Percentiles rank a stretch among this genome's conserved stretches.
Conservation (phyloP, 2,113 vertebrate genomes). For the Chlorodrepanis virens region DNA sequence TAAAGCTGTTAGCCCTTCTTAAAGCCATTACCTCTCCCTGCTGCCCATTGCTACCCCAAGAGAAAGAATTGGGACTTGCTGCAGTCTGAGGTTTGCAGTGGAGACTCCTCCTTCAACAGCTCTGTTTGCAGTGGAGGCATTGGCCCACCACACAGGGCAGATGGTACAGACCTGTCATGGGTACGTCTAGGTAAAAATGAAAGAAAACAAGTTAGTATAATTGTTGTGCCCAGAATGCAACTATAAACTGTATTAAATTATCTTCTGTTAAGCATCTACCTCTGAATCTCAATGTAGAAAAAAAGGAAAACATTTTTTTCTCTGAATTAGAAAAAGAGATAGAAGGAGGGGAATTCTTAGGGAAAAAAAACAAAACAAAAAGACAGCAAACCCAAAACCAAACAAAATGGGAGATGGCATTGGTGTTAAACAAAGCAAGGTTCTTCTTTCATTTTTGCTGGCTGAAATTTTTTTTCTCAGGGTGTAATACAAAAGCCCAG, state of each 20-base stretch:
- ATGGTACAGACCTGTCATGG: background rate
- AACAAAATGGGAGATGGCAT: background rate
- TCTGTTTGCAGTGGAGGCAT: background rate
- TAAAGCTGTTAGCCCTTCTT: background rate
- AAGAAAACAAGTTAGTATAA: background rate
- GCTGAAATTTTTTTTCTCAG: background rate
- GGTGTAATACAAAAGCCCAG: rapidly evolving
- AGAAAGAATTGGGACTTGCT: background rate
- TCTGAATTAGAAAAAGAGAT: background rate
- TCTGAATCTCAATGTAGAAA: background rate
- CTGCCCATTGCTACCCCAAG: background rate
- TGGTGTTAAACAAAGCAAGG: background rate
- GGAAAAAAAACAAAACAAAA: too few species aligned
- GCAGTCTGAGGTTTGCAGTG: background rate
- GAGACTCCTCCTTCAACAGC: background rate
- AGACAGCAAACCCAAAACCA: background rate
- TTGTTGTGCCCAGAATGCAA: background rate
- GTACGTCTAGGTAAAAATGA: background rate
- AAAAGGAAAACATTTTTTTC: rapidly evolving
- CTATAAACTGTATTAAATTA: background rate
- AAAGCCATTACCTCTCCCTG: background rate
- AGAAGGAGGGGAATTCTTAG: background rate
- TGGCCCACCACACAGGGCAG: background rate
- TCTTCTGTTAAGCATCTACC: background rate
- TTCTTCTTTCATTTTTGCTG: background rate